Conservation (phyloP, 2,113 vertebrate species). For the Lamprotornis superbus region DNA sequence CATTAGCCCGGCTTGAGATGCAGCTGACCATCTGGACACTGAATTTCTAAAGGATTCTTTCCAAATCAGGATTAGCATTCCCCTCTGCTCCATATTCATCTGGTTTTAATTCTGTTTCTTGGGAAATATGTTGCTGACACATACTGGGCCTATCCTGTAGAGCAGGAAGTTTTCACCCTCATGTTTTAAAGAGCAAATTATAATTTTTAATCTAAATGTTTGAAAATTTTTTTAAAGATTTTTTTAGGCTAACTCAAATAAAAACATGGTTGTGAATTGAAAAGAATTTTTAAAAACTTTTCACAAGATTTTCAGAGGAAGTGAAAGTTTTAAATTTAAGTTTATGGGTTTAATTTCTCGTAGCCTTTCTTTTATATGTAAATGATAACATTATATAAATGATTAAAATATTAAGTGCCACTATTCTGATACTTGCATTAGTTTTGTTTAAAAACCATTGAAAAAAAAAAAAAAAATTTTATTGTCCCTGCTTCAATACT, state of each 20-base stretch:
- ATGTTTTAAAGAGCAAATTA: not conserved
- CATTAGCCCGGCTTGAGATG: not conserved
- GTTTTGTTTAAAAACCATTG: constrained; percentile 26
- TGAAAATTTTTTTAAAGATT: not conserved
- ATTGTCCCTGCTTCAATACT: not conserved
- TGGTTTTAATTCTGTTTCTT: not conserved
- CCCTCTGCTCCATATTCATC: not conserved
- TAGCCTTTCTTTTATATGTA: constrained; percentile 18
- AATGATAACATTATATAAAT: constrained; percentile 13
- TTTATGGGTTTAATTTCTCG: constrained; percentile 31
- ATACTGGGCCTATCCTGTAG: not conserved
- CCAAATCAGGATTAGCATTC: not conserved
- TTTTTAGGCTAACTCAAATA: not conserved
- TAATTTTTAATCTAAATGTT: not conserved
- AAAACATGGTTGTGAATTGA: not conserved
- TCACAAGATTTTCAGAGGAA: constrained; percentile 9
- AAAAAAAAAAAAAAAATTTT: constrained; percentile 15
- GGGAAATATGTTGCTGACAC: not conserved
- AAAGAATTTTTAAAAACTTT: constrained; percentile 22
- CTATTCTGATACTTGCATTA: constrained; percentile 3
- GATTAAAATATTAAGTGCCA: constrained; percentile 27
- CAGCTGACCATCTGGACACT: constrained; percentile 24
- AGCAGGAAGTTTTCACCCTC: not conserved
- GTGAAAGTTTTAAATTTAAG: constrained; percentile 13
- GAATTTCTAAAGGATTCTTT: constrained; percentile 3